Percentiles rank a stretch among this genome's conserved stretches.
Evolutionary conservation across 1,140 invertebrate species (phyloP).

Genomic region (Atta cephalotes): DNA sequence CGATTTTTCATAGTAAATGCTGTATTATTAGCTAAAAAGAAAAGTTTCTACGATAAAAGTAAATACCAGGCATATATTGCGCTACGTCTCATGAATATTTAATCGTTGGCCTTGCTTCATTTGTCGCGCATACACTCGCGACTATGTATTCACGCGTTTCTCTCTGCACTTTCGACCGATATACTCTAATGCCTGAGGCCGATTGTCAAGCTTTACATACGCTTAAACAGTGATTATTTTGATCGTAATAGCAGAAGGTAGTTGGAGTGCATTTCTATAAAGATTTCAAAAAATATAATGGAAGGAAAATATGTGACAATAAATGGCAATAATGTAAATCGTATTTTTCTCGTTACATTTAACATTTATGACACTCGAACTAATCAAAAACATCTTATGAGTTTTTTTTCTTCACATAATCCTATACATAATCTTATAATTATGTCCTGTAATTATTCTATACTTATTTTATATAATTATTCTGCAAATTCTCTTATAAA

Average conservation of each 20-base stretch:
- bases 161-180: not conserved
- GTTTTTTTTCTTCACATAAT: not conserved
- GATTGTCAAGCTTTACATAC: slow-evolving; percentile 28
- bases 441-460: slow-evolving; percentile 17
- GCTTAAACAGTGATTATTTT: slow-evolving; percentile 33
- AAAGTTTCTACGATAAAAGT: slow-evolving; percentile 16
- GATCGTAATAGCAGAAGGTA: not conserved
- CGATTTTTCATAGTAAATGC: slow-evolving; percentile 17
- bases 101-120: slow-evolving; percentile 46
- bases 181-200: not conserved
- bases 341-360: slow-evolving; percentile 3
- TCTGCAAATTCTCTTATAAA: not conserved
- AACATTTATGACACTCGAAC: not conserved
- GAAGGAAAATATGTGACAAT: not conserved
- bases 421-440: slow-evolving; percentile 2
- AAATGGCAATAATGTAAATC: not conserved
- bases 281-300: slow-evolving; percentile 16
- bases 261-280: slow-evolving; percentile 2
- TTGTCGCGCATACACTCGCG: not conserved
- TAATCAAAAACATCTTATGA: not conserved
- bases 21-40: not conserved
- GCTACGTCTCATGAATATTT: slow-evolving; percentile 53
- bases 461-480: slow-evolving; percentile 1
- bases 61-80: slow-evolving; percentile 40
- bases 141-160: not conserved